These are phyloP conservation scores for Trichogramma dendrolimi DNA, from an alignment of 2,888 invertebrate species.

Conservation along the genomic window DNA sequence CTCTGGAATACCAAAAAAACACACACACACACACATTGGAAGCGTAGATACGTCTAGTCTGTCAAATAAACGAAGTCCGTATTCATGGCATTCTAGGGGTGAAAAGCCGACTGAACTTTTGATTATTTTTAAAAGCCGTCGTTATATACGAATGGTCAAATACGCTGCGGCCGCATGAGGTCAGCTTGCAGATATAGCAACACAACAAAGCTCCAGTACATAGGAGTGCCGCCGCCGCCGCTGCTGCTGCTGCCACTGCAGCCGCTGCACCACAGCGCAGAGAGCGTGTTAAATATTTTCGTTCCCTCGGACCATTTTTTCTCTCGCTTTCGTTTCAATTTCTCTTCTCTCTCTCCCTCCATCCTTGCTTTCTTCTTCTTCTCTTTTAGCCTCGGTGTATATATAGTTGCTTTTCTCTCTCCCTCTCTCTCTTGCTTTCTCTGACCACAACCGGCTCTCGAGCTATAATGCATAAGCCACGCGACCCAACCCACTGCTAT, in stretches of 20 bases:
- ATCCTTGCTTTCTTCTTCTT: neutral
- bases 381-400: neutral
- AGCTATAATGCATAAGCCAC: conserved; percentile 13
- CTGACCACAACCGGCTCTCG: neutral
- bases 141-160: neutral
- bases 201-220: no score
- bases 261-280: conserved; percentile 7
- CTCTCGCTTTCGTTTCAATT: neutral
- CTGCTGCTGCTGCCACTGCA: neutral
- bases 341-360: neutral
- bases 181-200: neutral
- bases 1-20: no score
- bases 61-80: no score
- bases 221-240: no score
- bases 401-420: neutral
- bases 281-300: conserved; percentile 15
- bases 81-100: no score
- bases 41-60: no score
- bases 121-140: conserved; percentile 35
- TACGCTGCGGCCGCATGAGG: conserved; percentile 15
- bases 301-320: neutral
- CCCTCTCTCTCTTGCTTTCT: no score
- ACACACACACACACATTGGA: no score
- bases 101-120: conserved; percentile 23
- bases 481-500: neutral